Percentiles rank a stretch among this genome's conserved stretches.
Conservation (phyloP, 2,888 invertebrate species). For the Drosophila infuscata region DNA sequence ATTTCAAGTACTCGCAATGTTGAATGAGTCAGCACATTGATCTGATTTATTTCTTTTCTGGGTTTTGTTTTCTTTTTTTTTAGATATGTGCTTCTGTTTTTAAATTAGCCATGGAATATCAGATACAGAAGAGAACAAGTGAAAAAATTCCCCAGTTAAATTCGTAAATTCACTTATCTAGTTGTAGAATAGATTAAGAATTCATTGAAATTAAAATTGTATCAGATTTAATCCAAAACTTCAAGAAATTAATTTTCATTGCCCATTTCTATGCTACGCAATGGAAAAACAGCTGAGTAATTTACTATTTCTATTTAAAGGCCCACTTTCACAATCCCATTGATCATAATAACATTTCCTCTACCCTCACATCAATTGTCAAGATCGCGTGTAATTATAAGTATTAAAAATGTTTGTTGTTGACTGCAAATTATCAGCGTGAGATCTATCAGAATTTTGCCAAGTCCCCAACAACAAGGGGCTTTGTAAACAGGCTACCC, state of each 20-base stretch:
- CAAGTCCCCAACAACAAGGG: conserved; percentile 3
- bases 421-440: conserved; percentile 17
- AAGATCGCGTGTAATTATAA: conserved; percentile 8
- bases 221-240: background rate
- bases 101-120: conserved; percentile 40
- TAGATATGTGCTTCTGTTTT: conserved; percentile 45
- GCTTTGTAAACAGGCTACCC: conserved; percentile 12
- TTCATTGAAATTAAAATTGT: background rate
- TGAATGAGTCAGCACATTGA: conserved; percentile 43
- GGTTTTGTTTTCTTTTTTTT: conserved; percentile 30
- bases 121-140: background rate
- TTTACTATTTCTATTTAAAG: background rate
- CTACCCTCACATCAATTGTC: background rate
- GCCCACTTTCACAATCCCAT: conserved; percentile 7
- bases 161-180: background rate
- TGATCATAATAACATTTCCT: conserved; percentile 9
- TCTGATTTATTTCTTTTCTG: conserved; percentile 27
- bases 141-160: conserved; percentile 16
- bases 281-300: background rate
- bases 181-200: background rate
- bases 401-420: conserved; percentile 11
- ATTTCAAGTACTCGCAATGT: conserved; percentile 29
- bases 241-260: background rate
- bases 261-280: background rate
- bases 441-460: conserved; percentile 25